Evolutionary conservation across 2,888 invertebrate genomes (phyloP), one percentile per base, ranked within the genome.

Genomic region (Plebejus anna): DNA sequence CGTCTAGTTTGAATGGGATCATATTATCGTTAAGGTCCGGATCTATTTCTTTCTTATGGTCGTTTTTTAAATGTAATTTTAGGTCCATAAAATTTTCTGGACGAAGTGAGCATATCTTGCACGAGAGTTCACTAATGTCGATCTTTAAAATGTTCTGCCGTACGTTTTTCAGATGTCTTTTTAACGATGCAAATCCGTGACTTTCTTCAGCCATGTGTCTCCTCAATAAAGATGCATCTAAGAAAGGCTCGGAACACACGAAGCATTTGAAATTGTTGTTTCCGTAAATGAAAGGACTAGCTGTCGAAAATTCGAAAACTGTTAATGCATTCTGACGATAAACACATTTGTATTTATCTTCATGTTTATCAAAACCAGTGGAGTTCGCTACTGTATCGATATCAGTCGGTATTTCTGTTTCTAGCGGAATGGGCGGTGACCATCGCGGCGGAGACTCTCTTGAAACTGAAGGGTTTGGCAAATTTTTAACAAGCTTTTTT

Each of bases 191-290:
- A 66, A 90, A 92, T 0, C 86, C 84, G 75, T 94, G 94, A 0
- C 79, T 82, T 1, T 89, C 88, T 1, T 89, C 88, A 0, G 80
- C 82, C 91, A 92, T 91, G 75, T 94, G 94, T 0, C 82, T 80
- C 76, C 90, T 89, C 13, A 94, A 79, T 3, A 87, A 77, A 4
- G 85, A 80, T 1, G 89, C 84, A 78, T 93, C 92, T 36, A 92
- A 81, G 81, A 89, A 93, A 1, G 90, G 89, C 80, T 90, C 88
- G 0, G 91, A 87, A 78, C 94, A 94, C 3, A 94, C 84, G 79
- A 93, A 92, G 78, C 94, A 94, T 84, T 92, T 92, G 76, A 92
- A 92, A 73, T 91, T 92, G 78, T 93, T 93, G 79, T 91, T 92
- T 0, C 92, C 90, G 75, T 92, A 93, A 47, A 93, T 82, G 75